Percentiles rank a stretch among this genome's conserved stretches.
Conservation (phyloP, 2,113 vertebrate genomes). For the Cariama cristata region DNA sequence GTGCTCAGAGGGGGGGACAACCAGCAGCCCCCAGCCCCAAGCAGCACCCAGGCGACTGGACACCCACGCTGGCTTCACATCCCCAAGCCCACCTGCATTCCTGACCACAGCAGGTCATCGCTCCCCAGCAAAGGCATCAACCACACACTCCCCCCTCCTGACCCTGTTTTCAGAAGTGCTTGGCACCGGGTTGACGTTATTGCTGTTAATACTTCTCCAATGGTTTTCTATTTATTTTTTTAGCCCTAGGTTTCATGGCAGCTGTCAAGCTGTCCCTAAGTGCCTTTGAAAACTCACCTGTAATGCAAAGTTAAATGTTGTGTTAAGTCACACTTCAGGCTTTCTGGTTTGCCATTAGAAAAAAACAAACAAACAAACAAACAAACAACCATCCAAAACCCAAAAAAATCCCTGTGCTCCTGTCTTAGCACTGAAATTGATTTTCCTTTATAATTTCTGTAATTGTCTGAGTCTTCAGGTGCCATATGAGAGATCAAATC, state of each 20-base stretch:
- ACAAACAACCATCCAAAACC: neutral
- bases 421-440: neutral
- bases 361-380: neutral
- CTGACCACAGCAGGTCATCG: accelerated
- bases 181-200: neutral
- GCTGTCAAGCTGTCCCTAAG: neutral
- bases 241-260: neutral
- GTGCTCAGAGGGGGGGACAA: accelerated
- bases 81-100: neutral
- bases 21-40: neutral
- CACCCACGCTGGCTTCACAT: accelerated
- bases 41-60: neutral
- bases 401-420: neutral
- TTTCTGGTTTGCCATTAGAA: neutral
- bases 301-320: neutral
- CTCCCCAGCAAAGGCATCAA: neutral
- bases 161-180: neutral
- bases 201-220: neutral
- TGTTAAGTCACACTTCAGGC: neutral
- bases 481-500: neutral
- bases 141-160: accelerated
- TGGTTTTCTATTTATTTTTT: neutral
- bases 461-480: slow-evolving; percentile 5
- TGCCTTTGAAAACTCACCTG: neutral
- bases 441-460: slow-evolving; percentile 24